These are phyloP conservation scores for Spinus pinus DNA, from an alignment of 2,797 vertebrate species.

Conservation along the genomic window DNA sequence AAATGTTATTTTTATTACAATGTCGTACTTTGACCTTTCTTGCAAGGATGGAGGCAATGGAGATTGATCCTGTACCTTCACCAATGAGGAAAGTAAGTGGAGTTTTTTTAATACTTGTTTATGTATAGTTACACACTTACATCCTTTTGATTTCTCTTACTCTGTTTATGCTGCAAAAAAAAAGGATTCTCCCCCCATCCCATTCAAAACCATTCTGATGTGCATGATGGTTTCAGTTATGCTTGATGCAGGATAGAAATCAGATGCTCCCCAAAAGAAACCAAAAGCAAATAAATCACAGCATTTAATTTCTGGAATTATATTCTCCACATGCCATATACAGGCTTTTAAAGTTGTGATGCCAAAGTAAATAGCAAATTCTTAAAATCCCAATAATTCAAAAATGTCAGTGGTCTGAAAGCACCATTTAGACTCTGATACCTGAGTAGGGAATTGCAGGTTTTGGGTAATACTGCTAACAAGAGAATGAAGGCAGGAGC, in stretches of 20 bases:
- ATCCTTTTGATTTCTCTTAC: not conserved
- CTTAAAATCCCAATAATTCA: not conserved
- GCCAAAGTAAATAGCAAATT: not conserved
- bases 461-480: not conserved
- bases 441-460: not conserved
- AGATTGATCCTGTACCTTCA: constrained; percentile 55
- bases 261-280: not conserved
- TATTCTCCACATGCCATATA: not conserved
- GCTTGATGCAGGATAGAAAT: not conserved
- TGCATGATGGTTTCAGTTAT: not conserved
- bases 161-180: not conserved
- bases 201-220: not conserved
- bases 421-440: not conserved
- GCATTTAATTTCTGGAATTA: not conserved
- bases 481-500: not conserved
- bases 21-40: not conserved
- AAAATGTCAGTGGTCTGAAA: not conserved
- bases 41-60: constrained; percentile 69
- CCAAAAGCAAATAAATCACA: not conserved
- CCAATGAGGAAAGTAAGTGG: constrained; percentile 63
- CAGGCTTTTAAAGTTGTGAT: not conserved
- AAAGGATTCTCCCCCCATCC: fast-evolving
- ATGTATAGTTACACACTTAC: too few species aligned
- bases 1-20: not conserved
- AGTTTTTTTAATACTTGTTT: fast-evolving